Conservation (phyloP, 2,888 invertebrate species). For the Iselma pallidipennis region DNA sequence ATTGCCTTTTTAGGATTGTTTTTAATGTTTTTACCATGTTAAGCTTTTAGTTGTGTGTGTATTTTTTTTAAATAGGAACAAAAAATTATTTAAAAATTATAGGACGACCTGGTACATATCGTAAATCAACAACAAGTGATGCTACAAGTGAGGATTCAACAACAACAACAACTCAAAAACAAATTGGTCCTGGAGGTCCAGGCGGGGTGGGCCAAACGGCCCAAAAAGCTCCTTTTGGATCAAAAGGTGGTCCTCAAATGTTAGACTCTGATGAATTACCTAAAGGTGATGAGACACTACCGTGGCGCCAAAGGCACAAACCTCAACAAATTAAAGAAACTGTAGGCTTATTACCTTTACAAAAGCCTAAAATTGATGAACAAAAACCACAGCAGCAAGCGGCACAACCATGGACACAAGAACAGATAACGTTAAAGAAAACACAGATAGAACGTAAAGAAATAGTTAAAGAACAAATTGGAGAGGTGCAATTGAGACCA, state of each 20-base stretch:
- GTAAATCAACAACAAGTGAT: slow-evolving; percentile 53
- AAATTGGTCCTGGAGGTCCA: slow-evolving; percentile 41
- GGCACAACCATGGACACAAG: slow-evolving; percentile 66
- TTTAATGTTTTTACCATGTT: neutral
- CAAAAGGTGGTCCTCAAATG: slow-evolving; percentile 45
- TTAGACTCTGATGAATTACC: slow-evolving; percentile 57
- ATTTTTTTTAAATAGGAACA: neutral
- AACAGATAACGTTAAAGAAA: slow-evolving; percentile 63
- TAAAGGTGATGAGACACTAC: slow-evolving; percentile 60
- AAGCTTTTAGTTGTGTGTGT: neutral
- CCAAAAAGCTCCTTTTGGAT: slow-evolving; percentile 42
- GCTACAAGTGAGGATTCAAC: slow-evolving; percentile 44
- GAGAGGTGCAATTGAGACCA: slow-evolving; percentile 61
- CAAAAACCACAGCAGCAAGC: slow-evolving; percentile 32
- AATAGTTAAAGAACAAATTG: slow-evolving; percentile 52
- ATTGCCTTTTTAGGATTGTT: neutral
- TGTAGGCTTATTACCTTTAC: slow-evolving; percentile 16
- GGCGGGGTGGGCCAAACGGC: slow-evolving; percentile 50
- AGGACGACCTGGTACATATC: slow-evolving; percentile 60
- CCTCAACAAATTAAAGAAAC: slow-evolving; percentile 12
- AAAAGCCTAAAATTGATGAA: slow-evolving; percentile 29
- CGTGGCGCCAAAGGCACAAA: slow-evolving; percentile 55
- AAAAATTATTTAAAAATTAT: slow-evolving; percentile 40
- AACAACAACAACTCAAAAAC: slow-evolving; percentile 35
- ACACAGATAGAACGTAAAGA: slow-evolving; percentile 53